Base-by-base conservation (phyloP, 2,888 invertebrate species). In the Syritta pipiens region DNA sequence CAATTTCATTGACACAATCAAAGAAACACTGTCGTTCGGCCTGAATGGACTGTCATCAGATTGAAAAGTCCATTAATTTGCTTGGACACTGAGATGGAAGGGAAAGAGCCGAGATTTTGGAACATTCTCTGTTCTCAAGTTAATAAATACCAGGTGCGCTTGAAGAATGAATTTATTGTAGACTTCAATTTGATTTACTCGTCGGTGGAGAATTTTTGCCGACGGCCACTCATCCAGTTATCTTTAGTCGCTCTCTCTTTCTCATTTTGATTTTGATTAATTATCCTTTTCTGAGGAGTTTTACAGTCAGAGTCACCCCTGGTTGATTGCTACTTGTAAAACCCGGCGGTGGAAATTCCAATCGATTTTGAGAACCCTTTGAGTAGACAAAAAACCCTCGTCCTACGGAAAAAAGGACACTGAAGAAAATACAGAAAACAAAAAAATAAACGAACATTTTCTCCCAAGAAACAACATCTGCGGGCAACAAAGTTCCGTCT, bases 61-160 rank as follows among this genome's bases (percentile, higher is more conserved):
- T 82, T 82, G 81, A 83, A 81, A 83, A 83, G 82, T 82, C 83
- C 83, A 83, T 83, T 83, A 83, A 83, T 83, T 74, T 74, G 42
- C n/a, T 28, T 40, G 42, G 30, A 42, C 42, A 28, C n/a, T 22
- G 1, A 3, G 12, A 1, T 30, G 55, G 19, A 12, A 5, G 42
- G 30, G 19, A 19, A 14, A 30, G n/a, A n/a, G n/a, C n/a, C n/a
- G n/a, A n/a, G n/a, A n/a, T n/a, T n/a, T n/a, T n/a, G n/a, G n/a
- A n/a, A n/a, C n/a, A n/a, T n/a, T n/a, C n/a, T n/a, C n/a, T n/a
- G n/a, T n/a, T n/a, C n/a, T n/a, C n/a, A n/a, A n/a, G n/a, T n/a
- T n/a, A n/a, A n/a, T n/a, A n/a, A n/a, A 57, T 32, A 62, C 79
- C 79, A 79, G 79, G 79, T 79, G 79, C 44, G 48, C 19, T 42